Conservation (phyloP, 2,797 vertebrate genomes). For the Chlorospingus flavigularis region DNA sequence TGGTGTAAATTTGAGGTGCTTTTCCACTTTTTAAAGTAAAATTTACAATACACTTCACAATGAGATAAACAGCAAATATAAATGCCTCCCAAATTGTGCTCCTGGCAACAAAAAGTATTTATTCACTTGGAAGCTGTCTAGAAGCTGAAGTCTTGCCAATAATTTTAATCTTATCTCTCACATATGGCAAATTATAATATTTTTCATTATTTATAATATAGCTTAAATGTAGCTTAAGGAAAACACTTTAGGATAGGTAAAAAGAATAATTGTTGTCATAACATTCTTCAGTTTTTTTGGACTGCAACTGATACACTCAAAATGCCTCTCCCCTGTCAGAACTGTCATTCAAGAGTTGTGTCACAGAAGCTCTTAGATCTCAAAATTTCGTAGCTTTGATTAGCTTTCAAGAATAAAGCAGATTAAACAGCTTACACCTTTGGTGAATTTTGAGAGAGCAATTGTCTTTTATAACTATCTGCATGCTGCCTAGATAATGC, state of each 20-base stretch:
- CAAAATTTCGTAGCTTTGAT: not conserved
- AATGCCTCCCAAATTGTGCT: not conserved
- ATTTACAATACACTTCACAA: not conserved
- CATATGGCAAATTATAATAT: not conserved
- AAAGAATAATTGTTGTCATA: not conserved
- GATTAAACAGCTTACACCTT: not conserved
- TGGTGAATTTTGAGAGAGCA: not conserved
- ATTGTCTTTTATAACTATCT: not conserved
- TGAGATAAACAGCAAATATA: not conserved
- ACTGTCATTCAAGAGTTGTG: not conserved
- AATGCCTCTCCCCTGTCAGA: not conserved
- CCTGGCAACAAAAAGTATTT: not conserved
- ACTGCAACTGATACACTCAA: not conserved
- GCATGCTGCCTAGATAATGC: not conserved
- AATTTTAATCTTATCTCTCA: not conserved
- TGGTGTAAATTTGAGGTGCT: not conserved
- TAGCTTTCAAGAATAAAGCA: not conserved
- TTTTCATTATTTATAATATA: conserved; percentile 5
- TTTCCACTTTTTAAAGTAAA: not conserved
- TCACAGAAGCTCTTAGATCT: not conserved
- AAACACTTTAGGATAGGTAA: not conserved
- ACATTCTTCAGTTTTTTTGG: not conserved
- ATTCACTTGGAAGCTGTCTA: not conserved
- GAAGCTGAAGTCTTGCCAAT: conserved; percentile 2
- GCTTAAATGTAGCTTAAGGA: not conserved